phyloP scores from a whole-genome alignment of 2,888 invertebrate genomes.

The Andrena fulva region DNA sequence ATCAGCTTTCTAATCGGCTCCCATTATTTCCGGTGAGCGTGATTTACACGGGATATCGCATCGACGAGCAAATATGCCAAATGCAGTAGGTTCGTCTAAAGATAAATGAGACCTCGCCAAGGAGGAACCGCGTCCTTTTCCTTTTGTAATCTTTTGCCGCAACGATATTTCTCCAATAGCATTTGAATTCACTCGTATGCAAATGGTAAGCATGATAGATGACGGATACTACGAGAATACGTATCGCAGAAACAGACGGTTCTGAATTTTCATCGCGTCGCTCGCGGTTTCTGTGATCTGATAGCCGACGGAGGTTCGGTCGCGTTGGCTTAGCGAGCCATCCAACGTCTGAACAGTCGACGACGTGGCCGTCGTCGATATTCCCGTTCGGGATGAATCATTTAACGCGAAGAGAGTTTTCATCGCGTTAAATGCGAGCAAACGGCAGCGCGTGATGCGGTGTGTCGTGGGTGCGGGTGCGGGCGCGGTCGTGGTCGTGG shows the following conservation, averaged over 20 bases:
- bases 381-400: slow-evolving; percentile 52
- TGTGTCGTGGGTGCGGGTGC: background rate
- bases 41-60: slow-evolving; percentile 67
- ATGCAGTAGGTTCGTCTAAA: slow-evolving; percentile 47
- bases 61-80: slow-evolving; percentile 62
- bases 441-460: background rate
- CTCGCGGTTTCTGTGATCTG: slow-evolving; percentile 18
- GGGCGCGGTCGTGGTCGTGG: slow-evolving; percentile 10
- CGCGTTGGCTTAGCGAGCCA: background rate
- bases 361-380: slow-evolving; percentile 32
- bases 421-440: slow-evolving; percentile 43
- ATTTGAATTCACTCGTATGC: slow-evolving; percentile 45
- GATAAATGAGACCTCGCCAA: slow-evolving; percentile 63
- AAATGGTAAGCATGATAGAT: slow-evolving; percentile 57
- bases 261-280: slow-evolving; percentile 50
- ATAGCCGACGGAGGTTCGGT: background rate
- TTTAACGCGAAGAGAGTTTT: slow-evolving; percentile 56
- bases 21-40: slow-evolving; percentile 73
- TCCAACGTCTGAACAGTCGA: background rate
- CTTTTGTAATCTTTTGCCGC: slow-evolving; percentile 43
- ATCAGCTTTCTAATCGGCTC: slow-evolving; percentile 73
- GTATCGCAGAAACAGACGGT: slow-evolving; percentile 44
- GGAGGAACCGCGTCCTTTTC: slow-evolving; percentile 40
- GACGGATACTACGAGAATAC: slow-evolving; percentile 32
- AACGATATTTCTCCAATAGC: slow-evolving; percentile 49